These are phyloP conservation scores for Enchytraeus crypticus DNA, from an alignment of 2,888 invertebrate species.

Conservation along the genomic window DNA sequence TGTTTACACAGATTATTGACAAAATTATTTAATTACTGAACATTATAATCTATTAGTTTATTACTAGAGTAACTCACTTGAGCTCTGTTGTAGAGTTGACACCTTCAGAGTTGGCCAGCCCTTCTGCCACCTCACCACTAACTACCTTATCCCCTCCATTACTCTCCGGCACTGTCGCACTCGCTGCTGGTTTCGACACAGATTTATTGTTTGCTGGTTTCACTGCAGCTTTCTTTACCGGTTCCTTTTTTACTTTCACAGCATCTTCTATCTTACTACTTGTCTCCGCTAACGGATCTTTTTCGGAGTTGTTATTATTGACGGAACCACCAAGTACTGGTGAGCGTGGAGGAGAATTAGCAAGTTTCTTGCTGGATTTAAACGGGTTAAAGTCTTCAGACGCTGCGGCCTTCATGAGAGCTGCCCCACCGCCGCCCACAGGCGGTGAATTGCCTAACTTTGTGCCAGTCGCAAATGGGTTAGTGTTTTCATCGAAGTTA, in stretches of 20 bases:
- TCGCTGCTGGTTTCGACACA: too few species aligned
- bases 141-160: too few species aligned
- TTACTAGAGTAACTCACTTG: too few species aligned
- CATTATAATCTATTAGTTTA: too few species aligned
- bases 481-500: slow-evolving; percentile 37
- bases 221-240: neutral
- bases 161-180: too few species aligned
- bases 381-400: slow-evolving; percentile 7
- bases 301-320: neutral
- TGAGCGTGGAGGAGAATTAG: slow-evolving; percentile 15
- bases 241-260: neutral
- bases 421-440: neutral
- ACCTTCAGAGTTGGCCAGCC: too few species aligned
- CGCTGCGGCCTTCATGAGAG: neutral
- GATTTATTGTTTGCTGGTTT: too few species aligned
- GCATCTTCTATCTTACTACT: neutral
- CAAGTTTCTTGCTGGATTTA: slow-evolving; percentile 3
- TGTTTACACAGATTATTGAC: too few species aligned
- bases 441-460: slow-evolving; percentile 9
- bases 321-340: neutral
- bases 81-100: too few species aligned
- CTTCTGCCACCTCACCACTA: too few species aligned
- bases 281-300: neutral
- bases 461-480: slow-evolving; percentile 36
- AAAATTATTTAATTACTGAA: too few species aligned